Evolutionary conservation across 2,888 invertebrate species (phyloP), one percentile per base, ranked within the genome.

Genomic region (Meliscaeva auricollis): DNA sequence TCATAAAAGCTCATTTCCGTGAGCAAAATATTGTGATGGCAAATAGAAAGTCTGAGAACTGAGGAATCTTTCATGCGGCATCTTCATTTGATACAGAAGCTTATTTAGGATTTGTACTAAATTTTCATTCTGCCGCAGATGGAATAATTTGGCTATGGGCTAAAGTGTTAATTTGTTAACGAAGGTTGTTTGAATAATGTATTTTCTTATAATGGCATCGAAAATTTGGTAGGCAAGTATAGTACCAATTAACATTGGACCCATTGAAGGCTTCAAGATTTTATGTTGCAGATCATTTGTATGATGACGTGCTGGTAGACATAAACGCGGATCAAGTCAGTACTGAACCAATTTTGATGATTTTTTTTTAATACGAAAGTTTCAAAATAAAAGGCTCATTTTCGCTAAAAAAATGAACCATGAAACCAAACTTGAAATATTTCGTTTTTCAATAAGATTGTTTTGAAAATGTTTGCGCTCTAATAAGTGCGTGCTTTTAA

Each of bases 1-100:
- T 77, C 56, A 73, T 85, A 73, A 81, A 81, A 81, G 81, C 81
- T 80, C 73, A 77, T 85, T 85, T 85, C 76, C 81, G 73, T 77
- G 69, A 81, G 73, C 69, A 20, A 85, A 77, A 76, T 80, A 60
- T 60, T 80, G 46, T 54, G 79, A 50, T 66, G 48, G n/a, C 22
- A 38, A 6, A 56, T 56, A 56, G 5, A 13, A 0, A 26, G 11
- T 13, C 26, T 17, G n/a, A 15, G n/a, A n/a, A n/a, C n/a, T n/a
- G 11, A 58, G 26, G 46, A 66, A 41, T 76, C 64, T 41, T 78
- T 66, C 66, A 52, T 75, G 56, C 22, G 56, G 74, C 35, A 32
- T 66, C 38, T 58, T 48, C 64, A 32, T 48, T 64, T 64, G 20
- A 48, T 48, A 17, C 17, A 32, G 20, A 48, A 48, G 20, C 48